Base-by-base conservation (phyloP, 2,797 vertebrate species). In the Acanthurus tractus region DNA sequence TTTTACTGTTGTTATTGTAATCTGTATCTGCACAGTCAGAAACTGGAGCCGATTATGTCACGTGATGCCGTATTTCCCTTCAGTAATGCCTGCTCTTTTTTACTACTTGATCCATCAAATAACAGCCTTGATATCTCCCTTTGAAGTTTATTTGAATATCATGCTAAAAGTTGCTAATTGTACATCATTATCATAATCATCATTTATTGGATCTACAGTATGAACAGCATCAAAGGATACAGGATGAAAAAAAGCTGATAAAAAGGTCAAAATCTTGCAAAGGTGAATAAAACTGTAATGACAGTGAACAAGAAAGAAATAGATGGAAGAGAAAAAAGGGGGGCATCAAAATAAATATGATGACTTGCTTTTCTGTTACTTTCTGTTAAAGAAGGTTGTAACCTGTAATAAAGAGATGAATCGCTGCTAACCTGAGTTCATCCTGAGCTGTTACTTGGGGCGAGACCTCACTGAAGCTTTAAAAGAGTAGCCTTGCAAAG, bases 1-100 rank as follows among this genome's bases (percentile, higher is more conserved):
- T 50, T 74, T 88, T 68, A 87, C 61, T 14, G 49, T 74, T 84
- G 69, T 76, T 81, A 70, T 86, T 76, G 46, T 73, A 74, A 85
- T 79, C 67, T 63, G 67, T 53, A 54, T 52, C 67, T 76, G 56
- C 67, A 40, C 64, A 68, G 25, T 66, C 20, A 48, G 66, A 65
- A 40, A 72, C 76, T 50, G 9, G 59, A 65, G 40, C 1, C 1
- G 36, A 53, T 42, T 61, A 2, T 63, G 59, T 69, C 64, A 74
- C 22, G 2, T 57, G 63, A 63, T 34, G 20, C 52, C 52, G 20
- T 17, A 20, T 3, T 63, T 79, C 50, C 18, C 45, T 56, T 69
- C 50, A 10, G 34, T 22, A 46, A 25, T 22, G 42, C 38, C 55
- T 25, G 55, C 9, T 29, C 11, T 25, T 18, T 63, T 67, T 68